phyloP scores from a whole-genome alignment of 2,797 vertebrate species.

The Orestias chungarensis region DNA sequence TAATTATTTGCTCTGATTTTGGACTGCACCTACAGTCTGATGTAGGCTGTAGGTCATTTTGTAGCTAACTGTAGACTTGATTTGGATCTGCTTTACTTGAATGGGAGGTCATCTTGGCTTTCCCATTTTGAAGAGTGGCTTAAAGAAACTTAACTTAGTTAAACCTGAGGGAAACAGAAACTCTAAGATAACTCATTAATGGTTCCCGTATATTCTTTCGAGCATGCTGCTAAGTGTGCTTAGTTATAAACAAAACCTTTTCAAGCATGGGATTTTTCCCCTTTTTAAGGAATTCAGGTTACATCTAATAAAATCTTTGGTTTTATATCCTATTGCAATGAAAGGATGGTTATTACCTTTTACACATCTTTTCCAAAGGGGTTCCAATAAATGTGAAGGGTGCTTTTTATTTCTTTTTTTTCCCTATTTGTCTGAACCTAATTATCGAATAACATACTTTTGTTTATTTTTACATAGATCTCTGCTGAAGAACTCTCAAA shows the following conservation, averaged over 20 bases:
- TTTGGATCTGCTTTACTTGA: background rate
- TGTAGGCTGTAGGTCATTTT: background rate
- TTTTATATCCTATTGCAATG: background rate
- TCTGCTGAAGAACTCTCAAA: constrained; percentile 91
- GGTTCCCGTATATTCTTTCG: background rate
- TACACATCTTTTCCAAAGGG: background rate
- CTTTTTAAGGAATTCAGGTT: background rate
- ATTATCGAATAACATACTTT: constrained; percentile 27
- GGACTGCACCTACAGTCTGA: no score
- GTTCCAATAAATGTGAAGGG: background rate
- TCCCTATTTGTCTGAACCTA: background rate
- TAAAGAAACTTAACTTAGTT: no score
- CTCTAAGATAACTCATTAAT: background rate
- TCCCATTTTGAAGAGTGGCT: background rate
- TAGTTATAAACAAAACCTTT: background rate
- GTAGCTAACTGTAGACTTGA: background rate
- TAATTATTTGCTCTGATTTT: background rate
- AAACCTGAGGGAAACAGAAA: background rate
- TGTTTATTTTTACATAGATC: constrained; percentile 78
- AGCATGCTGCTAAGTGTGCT: background rate
- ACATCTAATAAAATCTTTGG: background rate
- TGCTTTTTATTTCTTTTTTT: background rate
- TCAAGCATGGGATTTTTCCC: background rate
- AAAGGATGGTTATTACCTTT: background rate
- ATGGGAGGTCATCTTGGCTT: background rate